Percentiles rank a stretch among this genome's conserved stretches.
Evolutionary conservation across 1,140 invertebrate species (phyloP).

Genomic region (Semibalanus balanoides): DNA sequence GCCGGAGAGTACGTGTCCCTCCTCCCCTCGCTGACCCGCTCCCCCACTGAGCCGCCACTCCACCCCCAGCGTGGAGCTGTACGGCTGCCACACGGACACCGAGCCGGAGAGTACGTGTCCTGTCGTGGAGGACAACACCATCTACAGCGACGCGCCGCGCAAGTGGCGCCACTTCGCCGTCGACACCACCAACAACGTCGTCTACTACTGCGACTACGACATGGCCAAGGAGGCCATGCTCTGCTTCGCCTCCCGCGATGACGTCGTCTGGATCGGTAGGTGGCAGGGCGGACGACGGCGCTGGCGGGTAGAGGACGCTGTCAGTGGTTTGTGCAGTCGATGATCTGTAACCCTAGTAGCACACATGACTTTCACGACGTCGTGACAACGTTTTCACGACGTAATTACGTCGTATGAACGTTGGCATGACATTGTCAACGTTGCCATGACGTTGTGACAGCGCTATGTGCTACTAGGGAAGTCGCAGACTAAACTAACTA

Average conservation of each 20-base stretch:
- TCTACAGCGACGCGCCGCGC: background rate
- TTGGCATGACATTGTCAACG: too few species aligned
- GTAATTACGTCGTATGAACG: too few species aligned
- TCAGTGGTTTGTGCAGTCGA: too few species aligned
- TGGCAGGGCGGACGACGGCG: too few species aligned
- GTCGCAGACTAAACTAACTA: too few species aligned
- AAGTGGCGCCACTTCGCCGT: background rate
- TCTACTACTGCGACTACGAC: conserved; percentile 1
- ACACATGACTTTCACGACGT: too few species aligned
- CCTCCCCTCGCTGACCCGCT: background rate
- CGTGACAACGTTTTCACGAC: too few species aligned
- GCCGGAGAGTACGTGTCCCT: too few species aligned
- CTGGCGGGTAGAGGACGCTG: too few species aligned
- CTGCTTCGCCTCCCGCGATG: background rate
- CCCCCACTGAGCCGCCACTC: background rate
- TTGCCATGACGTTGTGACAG: too few species aligned
- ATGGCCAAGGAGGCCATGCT: background rate
- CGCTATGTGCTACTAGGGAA: too few species aligned
- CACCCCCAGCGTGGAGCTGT: background rate
- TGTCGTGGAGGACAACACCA: background rate
- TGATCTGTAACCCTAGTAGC: too few species aligned
- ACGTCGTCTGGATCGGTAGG: background rate
- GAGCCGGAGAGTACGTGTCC: background rate
- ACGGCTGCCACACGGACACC: background rate
- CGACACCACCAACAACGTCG: background rate